Evolutionary conservation across 2,113 vertebrate genomes (phyloP), one percentile per base, ranked within the genome.

Genomic region (Leptosomus discolor): DNA sequence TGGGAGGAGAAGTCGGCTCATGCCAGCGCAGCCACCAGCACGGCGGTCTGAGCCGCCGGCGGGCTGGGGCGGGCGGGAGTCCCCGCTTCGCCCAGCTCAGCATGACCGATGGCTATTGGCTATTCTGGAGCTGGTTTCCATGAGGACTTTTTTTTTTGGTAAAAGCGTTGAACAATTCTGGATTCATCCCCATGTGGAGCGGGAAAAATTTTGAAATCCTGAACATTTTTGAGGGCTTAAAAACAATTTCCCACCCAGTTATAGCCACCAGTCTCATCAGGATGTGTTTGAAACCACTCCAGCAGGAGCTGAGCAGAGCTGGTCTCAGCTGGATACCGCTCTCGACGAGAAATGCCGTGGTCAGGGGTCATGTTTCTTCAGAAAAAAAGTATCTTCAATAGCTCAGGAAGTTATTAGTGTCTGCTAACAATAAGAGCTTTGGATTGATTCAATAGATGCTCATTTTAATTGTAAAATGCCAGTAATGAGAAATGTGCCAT

Each of bases 191-290:
- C 95, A 95, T 95, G 92, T 73, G 78, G 95, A 96, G 91, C 88
- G 85, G 96, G 96, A 94, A 96, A 97, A 96, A 96, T 97, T 97
- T 97, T 96, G 96, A 97, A 97, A 97, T 96, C 96, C 73, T 24
- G 85, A 94, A 76, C 96, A 96, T 97, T 97, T 96, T 96, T 96
- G 93, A 96, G 92, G 97, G 97, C 92, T 97, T 79, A 73, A 90
- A 96, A 96, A 95, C 95, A 96, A 95, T 96, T 96, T 97, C 97
- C 96, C 96, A 96, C 96, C 94, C 96, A 91, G 94, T 89, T 95
- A 57, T 85, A 97, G 94, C 92, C 96, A 96, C 94, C 94, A 95
- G 94, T 96, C 94, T 78, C 95, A 92, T 96, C 95, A 94, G 97
- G 95, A 94, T 96, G 90, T 46, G 94, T 97, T 96, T 97, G 96